phyloP scores from a whole-genome alignment of 2,888 invertebrate genomes.

The Plebejus anna region DNA sequence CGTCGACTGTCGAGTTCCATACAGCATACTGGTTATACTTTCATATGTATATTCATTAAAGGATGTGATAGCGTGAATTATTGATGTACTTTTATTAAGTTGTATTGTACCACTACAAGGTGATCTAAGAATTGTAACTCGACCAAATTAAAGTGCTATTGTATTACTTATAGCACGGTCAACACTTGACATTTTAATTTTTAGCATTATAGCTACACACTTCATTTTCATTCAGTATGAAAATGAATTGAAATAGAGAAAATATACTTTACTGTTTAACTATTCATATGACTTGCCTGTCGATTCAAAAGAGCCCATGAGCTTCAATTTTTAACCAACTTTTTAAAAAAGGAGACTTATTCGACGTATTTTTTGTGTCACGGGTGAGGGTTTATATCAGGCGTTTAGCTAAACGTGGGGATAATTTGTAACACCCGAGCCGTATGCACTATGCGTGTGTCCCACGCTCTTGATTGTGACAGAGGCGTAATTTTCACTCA shows the following conservation, averaged over 20 bases:
- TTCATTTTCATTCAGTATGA: too few relatives aligned
- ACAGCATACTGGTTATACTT: background rate
- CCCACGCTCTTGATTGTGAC: constrained; percentile 44
- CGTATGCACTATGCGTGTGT: constrained; percentile 39
- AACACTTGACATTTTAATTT: too few relatives aligned
- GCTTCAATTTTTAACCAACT: background rate
- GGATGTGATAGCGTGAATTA: background rate
- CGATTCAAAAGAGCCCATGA: too few relatives aligned
- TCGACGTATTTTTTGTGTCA: background rate
- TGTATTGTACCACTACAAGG: too few relatives aligned
- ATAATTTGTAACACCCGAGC: constrained; percentile 38
- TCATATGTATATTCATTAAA: background rate
- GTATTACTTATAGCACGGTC: too few relatives aligned
- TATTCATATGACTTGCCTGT: too few relatives aligned
- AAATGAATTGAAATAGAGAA: too few relatives aligned
- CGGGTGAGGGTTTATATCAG: background rate
- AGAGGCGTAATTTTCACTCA: constrained; percentile 42
- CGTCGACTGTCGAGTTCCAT: background rate
- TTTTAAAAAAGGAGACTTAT: background rate
- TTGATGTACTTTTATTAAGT: background rate
- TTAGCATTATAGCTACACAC: too few relatives aligned
- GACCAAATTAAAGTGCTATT: too few relatives aligned
- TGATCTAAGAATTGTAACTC: too few relatives aligned
- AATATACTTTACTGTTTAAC: too few relatives aligned
- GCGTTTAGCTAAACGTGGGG: constrained; percentile 32